Base-by-base conservation (phyloP, 2,113 vertebrate genomes). In the Lucifuga dentata region DNA sequence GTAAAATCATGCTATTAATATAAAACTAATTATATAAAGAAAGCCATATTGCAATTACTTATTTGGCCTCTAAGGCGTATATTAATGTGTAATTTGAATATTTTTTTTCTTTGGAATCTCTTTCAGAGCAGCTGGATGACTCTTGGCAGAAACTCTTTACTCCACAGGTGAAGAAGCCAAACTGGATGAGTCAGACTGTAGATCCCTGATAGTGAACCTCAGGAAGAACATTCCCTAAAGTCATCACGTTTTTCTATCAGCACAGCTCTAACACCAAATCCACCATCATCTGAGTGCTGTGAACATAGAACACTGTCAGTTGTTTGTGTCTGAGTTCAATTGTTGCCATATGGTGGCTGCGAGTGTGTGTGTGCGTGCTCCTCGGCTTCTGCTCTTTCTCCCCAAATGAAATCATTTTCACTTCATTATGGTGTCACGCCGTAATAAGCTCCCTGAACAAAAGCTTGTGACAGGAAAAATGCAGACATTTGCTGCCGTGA, bases 371-470 rank as follows among this genome's bases (percentile, higher is more conserved):
- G 36, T 71, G 58, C 2, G 20, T 13, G 38, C 2, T 40, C 62
- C 57, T 62, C 12, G 49, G 63, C 58, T 56, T 26, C 11, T 1
- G 39, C 32, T 58, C 57, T 15, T 40, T 44, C 66, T 15, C n/a
- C 69, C 24, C 62, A 73, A 76, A 86, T 86, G 16, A 87, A 83
- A 84, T 86, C 11, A 65, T 84, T 78, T 71, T 80, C 78, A 73
- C 83, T 88, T 85, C 70, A 84, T 86, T 81, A 83, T 52, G 65
- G 57, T 73, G 81, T 76, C 81, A 76, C 45, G 9, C 48, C 60
- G 32, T 77, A 78, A 89, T 76, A 65, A 68, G 73, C 62, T 73
- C 66, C 76, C 70, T 26, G 23, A 73, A 61, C 70, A 45, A 55
- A 73, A 45, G 52, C 1, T 0, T 36, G 50, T 20, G 39, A 65